A percentile compares a stretch with the other conserved stretches of the same genome.
Evolutionary conservation across 2,113 vertebrate genomes (phyloP).

Genomic region (Etheostoma spectabile): DNA sequence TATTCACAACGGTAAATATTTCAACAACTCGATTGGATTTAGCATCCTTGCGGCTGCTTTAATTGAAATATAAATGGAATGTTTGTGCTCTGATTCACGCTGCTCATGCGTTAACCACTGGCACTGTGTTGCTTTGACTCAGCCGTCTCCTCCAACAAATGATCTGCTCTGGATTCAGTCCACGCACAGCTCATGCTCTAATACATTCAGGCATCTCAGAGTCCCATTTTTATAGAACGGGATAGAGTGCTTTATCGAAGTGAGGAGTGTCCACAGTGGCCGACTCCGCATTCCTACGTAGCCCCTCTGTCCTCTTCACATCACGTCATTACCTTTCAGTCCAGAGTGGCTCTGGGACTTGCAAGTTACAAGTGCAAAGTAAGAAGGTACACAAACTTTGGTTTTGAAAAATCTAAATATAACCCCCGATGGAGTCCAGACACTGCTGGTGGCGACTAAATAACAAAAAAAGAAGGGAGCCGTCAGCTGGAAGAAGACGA

Average conservation of each 20-base stretch:
- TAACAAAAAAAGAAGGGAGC: no score
- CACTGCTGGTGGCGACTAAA: no score
- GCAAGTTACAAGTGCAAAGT: no score
- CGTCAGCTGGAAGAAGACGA: no score
- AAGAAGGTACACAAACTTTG: no score
- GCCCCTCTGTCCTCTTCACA: neutral
- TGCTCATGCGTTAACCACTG: slow-evolving; percentile 27
- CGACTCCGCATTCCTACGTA: neutral
- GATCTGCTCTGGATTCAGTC: slow-evolving; percentile 34
- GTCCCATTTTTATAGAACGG: slow-evolving; percentile 1
- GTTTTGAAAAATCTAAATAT: no score
- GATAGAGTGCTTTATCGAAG: slow-evolving; percentile 25
- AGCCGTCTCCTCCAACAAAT: slow-evolving; percentile 11
- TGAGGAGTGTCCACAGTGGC: slow-evolving; percentile 11
- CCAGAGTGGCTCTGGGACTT: slow-evolving; percentile 32
- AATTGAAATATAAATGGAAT: slow-evolving; percentile 23
- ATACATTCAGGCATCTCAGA: slow-evolving; percentile 22
- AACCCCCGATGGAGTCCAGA: no score
- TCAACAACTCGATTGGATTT: neutral
- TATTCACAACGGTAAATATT: neutral
- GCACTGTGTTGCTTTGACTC: slow-evolving; percentile 22
- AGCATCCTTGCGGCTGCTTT: neutral
- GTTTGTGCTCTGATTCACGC: neutral
- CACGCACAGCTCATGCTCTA: slow-evolving; percentile 11
- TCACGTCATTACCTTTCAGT: slow-evolving; percentile 50